phyloP scores from a whole-genome alignment of 64 coral and sea anemone genomes.

The Pachyseris speciosa region DNA sequence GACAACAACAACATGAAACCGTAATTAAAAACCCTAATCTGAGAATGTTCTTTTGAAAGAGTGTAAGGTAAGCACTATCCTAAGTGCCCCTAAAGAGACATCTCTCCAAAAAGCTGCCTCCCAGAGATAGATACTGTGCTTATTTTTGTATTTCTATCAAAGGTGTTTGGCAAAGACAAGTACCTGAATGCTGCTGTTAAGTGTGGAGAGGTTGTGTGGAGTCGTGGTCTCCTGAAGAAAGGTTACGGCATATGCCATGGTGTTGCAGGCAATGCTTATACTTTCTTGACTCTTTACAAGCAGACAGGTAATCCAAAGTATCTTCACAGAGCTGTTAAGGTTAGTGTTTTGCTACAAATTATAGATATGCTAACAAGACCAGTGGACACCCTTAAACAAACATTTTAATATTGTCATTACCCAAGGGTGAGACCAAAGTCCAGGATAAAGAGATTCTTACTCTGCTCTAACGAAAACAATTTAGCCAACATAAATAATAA shows the following conservation, averaged over 20 bases:
- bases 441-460: too few relatives aligned
- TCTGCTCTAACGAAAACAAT: too few relatives aligned
- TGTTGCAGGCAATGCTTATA: constrained; percentile 92
- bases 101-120: background rate
- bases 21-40: too few relatives aligned
- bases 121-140: background rate
- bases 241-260: constrained; percentile 99
- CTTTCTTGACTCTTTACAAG: constrained; percentile 83
- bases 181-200: constrained; percentile 82
- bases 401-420: too few relatives aligned
- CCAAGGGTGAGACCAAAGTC: too few relatives aligned
- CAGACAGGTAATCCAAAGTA: constrained; percentile 76
- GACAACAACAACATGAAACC: too few relatives aligned
- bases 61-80: too few relatives aligned
- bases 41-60: too few relatives aligned
- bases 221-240: constrained; percentile 84
- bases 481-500: too few relatives aligned
- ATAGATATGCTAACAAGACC: background rate
- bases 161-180: constrained; percentile 89
- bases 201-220: constrained; percentile 94
- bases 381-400: too few relatives aligned
- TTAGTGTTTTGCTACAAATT: background rate
- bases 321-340: constrained; percentile 82
- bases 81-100: background rate
- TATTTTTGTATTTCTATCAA: background rate